phyloP scores from a whole-genome alignment of 2,888 invertebrate species.

The Dolomedes plantarius region DNA sequence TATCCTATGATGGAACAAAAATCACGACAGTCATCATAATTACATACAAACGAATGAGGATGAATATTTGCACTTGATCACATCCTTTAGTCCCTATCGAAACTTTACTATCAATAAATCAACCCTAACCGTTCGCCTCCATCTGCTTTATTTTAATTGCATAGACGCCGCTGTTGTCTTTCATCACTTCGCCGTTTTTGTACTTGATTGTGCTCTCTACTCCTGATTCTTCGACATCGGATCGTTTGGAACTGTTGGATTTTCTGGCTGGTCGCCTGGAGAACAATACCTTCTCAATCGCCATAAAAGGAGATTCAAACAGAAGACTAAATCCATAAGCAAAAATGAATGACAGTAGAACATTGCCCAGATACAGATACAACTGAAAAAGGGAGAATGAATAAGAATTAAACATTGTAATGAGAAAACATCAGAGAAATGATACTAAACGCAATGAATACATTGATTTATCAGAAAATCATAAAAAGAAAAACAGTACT shows the following conservation, averaged over 20 bases:
- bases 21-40: too few species aligned
- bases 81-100: too few species aligned
- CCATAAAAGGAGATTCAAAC: conserved; percentile 57
- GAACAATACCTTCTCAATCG: conserved; percentile 43
- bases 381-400: conserved; percentile 27
- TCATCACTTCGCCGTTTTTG: background rate
- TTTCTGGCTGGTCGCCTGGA: background rate
- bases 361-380: conserved; percentile 25
- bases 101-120: too few species aligned
- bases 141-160: conserved; percentile 28
- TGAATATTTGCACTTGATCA: too few species aligned
- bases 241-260: background rate
- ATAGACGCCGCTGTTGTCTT: conserved; percentile 11
- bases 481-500: too few species aligned
- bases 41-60: too few species aligned
- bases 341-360: conserved; percentile 20
- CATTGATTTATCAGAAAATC: too few species aligned
- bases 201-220: background rate
- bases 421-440: background rate
- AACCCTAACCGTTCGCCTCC: conserved; percentile 18
- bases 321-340: conserved; percentile 43
- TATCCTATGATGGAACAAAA: too few species aligned
- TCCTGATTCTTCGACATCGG: background rate
- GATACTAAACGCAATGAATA: too few species aligned
- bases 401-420: background rate